These are phyloP conservation scores for Conger conger DNA, from an alignment of 2,113 vertebrate species.

Conservation along the genomic window DNA sequence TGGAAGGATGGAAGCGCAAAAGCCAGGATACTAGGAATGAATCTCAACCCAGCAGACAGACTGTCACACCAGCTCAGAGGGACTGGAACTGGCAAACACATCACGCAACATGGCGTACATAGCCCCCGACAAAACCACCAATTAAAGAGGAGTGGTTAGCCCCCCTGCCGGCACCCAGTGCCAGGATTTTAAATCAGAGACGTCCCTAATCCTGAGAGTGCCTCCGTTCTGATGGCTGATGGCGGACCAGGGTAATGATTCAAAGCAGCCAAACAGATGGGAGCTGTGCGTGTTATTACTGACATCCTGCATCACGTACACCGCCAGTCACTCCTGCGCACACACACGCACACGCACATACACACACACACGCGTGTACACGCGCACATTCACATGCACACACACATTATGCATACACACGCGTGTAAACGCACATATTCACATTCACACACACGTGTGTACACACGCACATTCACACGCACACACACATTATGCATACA, in stretches of 20 bases:
- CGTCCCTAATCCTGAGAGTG: neutral
- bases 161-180: neutral
- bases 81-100: neutral
- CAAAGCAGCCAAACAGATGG: neutral
- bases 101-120: neutral
- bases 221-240: neutral
- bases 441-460: neutral
- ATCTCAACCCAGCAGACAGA: neutral
- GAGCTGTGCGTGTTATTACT: neutral
- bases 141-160: neutral
- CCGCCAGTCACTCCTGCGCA: neutral
- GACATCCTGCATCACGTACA: neutral
- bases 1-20: neutral
- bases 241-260: neutral
- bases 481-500: neutral
- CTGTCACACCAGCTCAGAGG: neutral
- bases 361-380: neutral
- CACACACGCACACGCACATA: constrained; percentile 4
- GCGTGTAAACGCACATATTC: neutral
- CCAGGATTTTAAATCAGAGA: neutral
- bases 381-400: neutral
- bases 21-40: neutral
- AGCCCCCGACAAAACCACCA: neutral
- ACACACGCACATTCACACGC: too few species aligned
- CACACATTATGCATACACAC: neutral